Base-by-base conservation (phyloP, 2,113 vertebrate genomes). In the Cyanoliseus patagonus region DNA sequence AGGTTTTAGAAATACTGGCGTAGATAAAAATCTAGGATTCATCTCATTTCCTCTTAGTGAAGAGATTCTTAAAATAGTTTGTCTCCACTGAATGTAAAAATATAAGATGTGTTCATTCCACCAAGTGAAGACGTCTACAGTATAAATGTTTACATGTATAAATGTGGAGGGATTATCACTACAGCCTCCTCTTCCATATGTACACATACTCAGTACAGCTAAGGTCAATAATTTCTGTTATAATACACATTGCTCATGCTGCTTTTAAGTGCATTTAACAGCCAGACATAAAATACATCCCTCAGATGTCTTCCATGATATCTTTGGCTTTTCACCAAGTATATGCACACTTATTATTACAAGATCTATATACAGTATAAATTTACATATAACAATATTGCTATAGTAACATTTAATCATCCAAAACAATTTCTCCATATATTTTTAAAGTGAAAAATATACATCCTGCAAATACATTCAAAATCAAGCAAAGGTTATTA, bases 81-180 rank as follows among this genome's bases (percentile, higher is more conserved):
- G 0, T 52, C 73, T 89, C 30, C 0, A 0, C 20, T 55, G 47
- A 61, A 91, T 94, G 46, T 41, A n/a, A 72, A 86, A 86, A 67
- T 70, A 23, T 42, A 46, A 66, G 35, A 72, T 33, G 67, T 35
- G 19, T 73, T 92, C 72, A 44, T 79, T 91, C 47, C 57, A 52
- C 74, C 13, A n/a, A 91, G 69, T 41, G 77, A 92, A 75, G 69
- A 83, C 73, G 51, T 81, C 92, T 88, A 23, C 64, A 84, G 47
- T 64, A n/a, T 95, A 94, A 96, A 95, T 95, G 91, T 96, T 96
- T 94, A 83, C 83, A 35, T 31, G 7, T 67, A 37, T 64, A 88
- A 91, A 87, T 57, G 87, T 64, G 77, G 74, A 89, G 62, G 44
- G 86, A 76, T 81, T 96, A 92, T 87, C 91, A 92, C 84, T 41